phyloP scores from a whole-genome alignment of 2,113 vertebrate species.

The Cephalophus harveyi region DNA sequence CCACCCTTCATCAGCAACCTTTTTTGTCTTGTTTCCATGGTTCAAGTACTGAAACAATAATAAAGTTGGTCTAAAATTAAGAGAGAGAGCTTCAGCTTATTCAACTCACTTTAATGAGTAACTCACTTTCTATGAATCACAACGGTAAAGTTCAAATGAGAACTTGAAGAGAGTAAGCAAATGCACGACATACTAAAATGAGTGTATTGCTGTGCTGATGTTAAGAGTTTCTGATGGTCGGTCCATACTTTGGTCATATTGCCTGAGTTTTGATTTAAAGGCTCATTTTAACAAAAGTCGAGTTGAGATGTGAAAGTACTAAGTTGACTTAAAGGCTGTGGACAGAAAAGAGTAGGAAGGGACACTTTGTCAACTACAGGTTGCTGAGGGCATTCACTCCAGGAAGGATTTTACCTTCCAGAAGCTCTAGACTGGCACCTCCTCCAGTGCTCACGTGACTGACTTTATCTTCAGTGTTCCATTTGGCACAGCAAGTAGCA shows the following conservation, averaged over 20 bases:
- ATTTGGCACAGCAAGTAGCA: slow-evolving; percentile 97
- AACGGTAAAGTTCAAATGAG: neutral
- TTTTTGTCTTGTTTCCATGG: neutral
- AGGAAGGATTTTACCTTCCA: slow-evolving; percentile 96
- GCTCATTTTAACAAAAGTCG: neutral
- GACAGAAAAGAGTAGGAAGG: slow-evolving; percentile 36
- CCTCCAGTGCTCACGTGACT: slow-evolving; percentile 98
- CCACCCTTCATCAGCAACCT: neutral
- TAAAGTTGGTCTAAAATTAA: neutral
- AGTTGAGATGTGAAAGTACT: neutral
- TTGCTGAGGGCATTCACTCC: slow-evolving; percentile 95
- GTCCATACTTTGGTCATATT: neutral
- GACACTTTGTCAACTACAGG: slow-evolving; percentile 72
- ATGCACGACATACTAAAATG: neutral
- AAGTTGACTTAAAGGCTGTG: neutral
- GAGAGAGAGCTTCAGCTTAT: neutral
- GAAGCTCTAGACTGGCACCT: slow-evolving; percentile 95
- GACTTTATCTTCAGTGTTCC: slow-evolving; percentile 97
- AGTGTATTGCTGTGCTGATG: neutral
- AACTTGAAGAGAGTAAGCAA: neutral
- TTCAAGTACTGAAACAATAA: neutral
- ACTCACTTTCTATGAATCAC: neutral
- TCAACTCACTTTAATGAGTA: slow-evolving; percentile 51
- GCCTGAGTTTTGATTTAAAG: neutral
- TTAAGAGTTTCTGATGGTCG: neutral